Conservation (phyloP, 2,113 vertebrate species). For the Isurus oxyrinchus region DNA sequence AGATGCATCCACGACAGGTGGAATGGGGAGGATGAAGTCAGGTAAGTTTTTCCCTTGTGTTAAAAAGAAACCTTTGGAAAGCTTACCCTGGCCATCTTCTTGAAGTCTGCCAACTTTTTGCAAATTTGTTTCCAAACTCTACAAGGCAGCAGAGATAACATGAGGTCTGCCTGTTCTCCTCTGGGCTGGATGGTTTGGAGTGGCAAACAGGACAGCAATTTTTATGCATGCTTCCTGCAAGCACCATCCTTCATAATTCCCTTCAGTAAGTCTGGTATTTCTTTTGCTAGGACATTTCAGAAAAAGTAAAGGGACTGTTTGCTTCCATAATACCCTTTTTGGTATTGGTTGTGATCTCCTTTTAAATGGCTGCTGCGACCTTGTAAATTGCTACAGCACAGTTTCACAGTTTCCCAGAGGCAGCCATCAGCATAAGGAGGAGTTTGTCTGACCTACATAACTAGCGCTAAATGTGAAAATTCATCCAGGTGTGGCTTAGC, state of each 20-base stretch:
- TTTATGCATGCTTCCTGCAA: background rate
- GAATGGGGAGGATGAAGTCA: too few relatives aligned
- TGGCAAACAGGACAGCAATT: background rate
- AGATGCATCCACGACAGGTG: too few relatives aligned
- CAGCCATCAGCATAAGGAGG: background rate
- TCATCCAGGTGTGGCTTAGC: background rate
- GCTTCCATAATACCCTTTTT: background rate
- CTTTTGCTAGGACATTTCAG: background rate
- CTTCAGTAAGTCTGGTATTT: background rate
- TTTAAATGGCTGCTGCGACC: background rate
- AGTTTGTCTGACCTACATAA: background rate
- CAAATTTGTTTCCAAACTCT: background rate
- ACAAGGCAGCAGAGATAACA: background rate
- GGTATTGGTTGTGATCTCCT: background rate
- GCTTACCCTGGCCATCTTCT: background rate
- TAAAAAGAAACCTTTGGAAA: background rate
- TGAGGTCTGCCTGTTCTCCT: background rate
- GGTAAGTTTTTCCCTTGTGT: background rate
- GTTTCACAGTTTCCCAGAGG: background rate
- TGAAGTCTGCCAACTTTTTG: background rate
- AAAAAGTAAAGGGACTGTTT: background rate
- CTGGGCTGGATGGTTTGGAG: background rate
- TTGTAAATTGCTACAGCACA: background rate
- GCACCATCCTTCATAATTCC: background rate
- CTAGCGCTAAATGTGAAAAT: background rate